Base-by-base conservation (phyloP, 1,140 invertebrate genomes). In the Pogonomyrmex barbatus region DNA sequence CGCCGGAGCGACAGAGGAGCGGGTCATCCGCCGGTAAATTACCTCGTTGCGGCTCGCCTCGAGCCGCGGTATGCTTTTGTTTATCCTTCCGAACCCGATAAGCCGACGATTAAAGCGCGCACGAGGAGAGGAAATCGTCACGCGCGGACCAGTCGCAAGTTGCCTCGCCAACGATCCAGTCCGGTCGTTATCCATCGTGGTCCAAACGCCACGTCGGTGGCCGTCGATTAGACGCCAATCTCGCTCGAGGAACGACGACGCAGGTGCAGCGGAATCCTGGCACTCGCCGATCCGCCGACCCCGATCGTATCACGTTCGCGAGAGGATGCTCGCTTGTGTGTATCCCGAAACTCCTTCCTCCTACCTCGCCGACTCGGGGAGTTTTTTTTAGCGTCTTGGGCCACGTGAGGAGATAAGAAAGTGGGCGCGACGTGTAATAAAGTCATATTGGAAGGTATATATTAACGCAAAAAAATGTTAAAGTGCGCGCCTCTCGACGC, bases 21-120 rank as follows among this genome's bases (percentile, higher is more conserved):
- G 45, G 33, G 24, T 88, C 75, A 45, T 71, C 17, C 54, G 63
- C 33, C 33, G 63, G 24, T 81, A 89, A 89, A 89, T 88, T 86
- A 65, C 73, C 88, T 78, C 78, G 71, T 56, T 24, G 24, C 63
- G 78, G 14, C 6, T 62, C 63, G 78, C 10, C 6, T 62, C 79
- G 79, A 39, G n/a, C n/a, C 8, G 58, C 68, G 54, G 30, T 45
- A 33, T 62, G 62, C 82, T 78, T 76, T 85, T 54, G 73, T 85
- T 85, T 85, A 85, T 78, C 73, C 62, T 78, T 9, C 36, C 58
- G n/a, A 78, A 54, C 47, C 36, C 73, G 73, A 77, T 76, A 85
- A 84, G 56, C 71, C 45, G 54, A 58, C 60, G 82, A 78, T 85
- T 65, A 78, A 76, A 73, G 54, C n/a, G 78, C 60, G 24, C 9